Evolutionary conservation across 2,888 invertebrate genomes (phyloP).

Genomic region (Corythucha ciliata): DNA sequence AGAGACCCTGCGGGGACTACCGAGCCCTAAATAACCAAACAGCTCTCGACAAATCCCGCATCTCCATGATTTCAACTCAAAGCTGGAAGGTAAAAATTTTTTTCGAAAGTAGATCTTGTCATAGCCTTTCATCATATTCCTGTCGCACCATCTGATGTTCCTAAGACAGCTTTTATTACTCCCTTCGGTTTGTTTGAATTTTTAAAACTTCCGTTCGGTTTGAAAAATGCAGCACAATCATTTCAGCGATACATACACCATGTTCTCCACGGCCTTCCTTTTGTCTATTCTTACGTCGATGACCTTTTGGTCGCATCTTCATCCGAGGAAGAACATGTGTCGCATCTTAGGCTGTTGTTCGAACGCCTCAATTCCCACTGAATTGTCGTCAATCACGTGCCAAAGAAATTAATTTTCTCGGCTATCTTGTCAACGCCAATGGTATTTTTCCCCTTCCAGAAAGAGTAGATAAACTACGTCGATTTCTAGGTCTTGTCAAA

Average conservation of each 20-base stretch:
- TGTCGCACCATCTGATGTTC: constrained; percentile 33
- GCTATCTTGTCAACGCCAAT: constrained; percentile 19
- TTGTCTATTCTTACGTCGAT: constrained; percentile 37
- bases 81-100: constrained; percentile 25
- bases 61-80: constrained; percentile 8
- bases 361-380: constrained; percentile 27
- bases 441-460: constrained; percentile 23
- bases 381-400: constrained; percentile 31
- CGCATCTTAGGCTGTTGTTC: constrained; percentile 29
- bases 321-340: constrained; percentile 26
- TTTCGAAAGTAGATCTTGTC: constrained; percentile 29
- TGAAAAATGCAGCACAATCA: constrained; percentile 33
- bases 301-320: constrained; percentile 37
- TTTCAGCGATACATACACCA: constrained; percentile 37
- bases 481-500: constrained; percentile 31
- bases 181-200: constrained; percentile 13
- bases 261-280: constrained; percentile 29
- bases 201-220: constrained; percentile 31
- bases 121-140: constrained; percentile 32
- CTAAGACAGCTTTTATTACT: constrained; percentile 31
- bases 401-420: constrained; percentile 21
- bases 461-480: constrained; percentile 35
- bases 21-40: constrained; percentile 35
- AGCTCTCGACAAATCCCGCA: constrained; percentile 33
- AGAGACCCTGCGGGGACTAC: constrained; percentile 37